Evolutionary conservation across 2,113 vertebrate species (phyloP).

Genomic region (Atrichornis clamosus): DNA sequence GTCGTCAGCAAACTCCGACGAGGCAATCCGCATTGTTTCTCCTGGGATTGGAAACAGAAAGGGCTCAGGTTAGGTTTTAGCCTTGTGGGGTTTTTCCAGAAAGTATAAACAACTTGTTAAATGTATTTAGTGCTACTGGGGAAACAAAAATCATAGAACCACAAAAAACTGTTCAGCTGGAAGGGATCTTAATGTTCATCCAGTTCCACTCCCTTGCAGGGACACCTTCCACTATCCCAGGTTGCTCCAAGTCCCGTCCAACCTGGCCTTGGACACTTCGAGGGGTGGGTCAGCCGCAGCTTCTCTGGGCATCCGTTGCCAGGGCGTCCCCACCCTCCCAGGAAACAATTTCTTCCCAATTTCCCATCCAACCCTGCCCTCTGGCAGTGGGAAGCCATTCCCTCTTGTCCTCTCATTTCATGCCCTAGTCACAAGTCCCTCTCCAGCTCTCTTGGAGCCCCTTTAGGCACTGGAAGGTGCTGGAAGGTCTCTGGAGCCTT

Average conservation of each 20-base stretch:
- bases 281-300: neutral
- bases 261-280: neutral
- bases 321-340: neutral
- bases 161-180: neutral
- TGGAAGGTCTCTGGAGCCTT: neutral
- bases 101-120: neutral
- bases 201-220: neutral
- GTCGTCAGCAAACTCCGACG: conserved; percentile 95
- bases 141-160: neutral
- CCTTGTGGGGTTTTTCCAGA: rapidly evolving
- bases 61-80: rapidly evolving
- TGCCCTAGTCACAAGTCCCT: neutral
- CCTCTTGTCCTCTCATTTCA: neutral
- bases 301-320: neutral
- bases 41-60: conserved; percentile 60
- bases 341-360: rapidly evolving
- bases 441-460: neutral
- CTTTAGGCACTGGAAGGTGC: neutral
- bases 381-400: neutral
- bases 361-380: neutral
- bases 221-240: rapidly evolving
- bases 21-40: conserved; percentile 92
- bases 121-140: neutral
- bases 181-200: neutral
- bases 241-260: rapidly evolving